These are phyloP conservation scores for Saccostrea echinata DNA, from an alignment of 1,140 invertebrate species.

Conservation along the genomic window DNA sequence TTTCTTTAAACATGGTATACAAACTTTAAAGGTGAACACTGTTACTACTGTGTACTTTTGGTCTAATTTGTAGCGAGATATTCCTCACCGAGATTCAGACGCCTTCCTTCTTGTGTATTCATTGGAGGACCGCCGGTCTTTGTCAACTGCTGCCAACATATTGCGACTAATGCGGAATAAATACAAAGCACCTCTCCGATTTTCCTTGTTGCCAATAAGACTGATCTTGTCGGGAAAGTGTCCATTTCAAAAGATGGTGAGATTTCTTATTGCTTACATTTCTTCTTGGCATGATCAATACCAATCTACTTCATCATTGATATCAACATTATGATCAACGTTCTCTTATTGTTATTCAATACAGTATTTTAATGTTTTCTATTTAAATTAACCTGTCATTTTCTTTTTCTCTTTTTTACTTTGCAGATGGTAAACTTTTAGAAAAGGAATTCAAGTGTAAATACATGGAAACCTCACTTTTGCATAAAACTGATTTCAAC, in stretches of 20 bases:
- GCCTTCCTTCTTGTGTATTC: neutral
- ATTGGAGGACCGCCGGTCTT: neutral
- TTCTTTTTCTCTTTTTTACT: no score
- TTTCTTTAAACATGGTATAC: no score
- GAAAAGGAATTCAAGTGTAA: neutral
- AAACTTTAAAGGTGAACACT: no score
- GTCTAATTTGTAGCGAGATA: neutral
- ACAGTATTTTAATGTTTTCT: no score
- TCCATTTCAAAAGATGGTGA: neutral
- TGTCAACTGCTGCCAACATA: neutral
- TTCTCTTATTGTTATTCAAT: no score
- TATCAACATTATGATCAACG: no score
- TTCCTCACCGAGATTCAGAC: neutral
- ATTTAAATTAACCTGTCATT: no score
- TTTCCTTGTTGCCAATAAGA: neutral
- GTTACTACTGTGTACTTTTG: no score
- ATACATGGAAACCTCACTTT: neutral
- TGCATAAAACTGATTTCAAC: neutral
- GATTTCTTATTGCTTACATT: no score
- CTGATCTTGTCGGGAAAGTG: neutral
- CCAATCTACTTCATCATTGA: no score
- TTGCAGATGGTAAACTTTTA: slow-evolving; percentile 12
- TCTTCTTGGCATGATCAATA: no score
- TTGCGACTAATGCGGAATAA: neutral
- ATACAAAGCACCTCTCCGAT: neutral